A percentile compares a stretch with the other conserved stretches of the same genome.
Evolutionary conservation across 2,888 invertebrate genomes (phyloP).

Genomic region (Terebella lapidaria): DNA sequence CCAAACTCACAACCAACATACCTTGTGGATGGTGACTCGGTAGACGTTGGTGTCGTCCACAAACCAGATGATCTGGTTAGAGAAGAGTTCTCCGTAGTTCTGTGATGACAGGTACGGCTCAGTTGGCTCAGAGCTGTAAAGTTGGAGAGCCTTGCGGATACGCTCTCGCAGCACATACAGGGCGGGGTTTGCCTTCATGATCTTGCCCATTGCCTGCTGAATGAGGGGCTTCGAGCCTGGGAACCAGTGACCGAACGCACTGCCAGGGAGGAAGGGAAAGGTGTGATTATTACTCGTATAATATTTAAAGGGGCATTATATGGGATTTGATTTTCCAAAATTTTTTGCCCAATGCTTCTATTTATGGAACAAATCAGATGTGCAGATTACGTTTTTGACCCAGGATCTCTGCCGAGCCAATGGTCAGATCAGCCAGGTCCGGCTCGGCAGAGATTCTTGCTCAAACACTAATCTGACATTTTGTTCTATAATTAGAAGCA

Average conservation of each 20-base stretch:
- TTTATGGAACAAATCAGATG: background rate
- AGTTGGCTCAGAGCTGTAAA: constrained; percentile 93
- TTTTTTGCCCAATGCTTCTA: background rate
- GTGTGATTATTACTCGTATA: no score
- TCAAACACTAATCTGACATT: no score
- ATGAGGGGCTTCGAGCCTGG: constrained; percentile 97
- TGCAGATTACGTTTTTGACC: no score
- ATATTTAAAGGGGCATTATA: no score
- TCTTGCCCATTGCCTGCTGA: constrained; percentile 99
- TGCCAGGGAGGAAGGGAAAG: constrained; percentile 27
- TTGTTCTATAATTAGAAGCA: no score
- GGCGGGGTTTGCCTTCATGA: constrained; percentile 99
- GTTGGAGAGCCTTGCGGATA: constrained; percentile 94
- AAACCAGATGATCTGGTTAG: constrained; percentile 99
- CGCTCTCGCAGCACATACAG: constrained; percentile 94
- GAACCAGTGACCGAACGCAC: constrained; percentile 99
- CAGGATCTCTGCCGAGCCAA: no score
- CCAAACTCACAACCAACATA: no score
- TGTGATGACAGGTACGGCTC: constrained; percentile 98
- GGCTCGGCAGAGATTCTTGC: no score
- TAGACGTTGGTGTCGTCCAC: constrained; percentile 99
- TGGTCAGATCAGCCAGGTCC: no score
- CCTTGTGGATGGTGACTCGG: constrained; percentile 96
- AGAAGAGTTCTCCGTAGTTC: constrained; percentile 98
- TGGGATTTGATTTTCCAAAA: no score